Base-by-base conservation (phyloP, 2,113 vertebrate species). In the Rhinolophus sinicus region DNA sequence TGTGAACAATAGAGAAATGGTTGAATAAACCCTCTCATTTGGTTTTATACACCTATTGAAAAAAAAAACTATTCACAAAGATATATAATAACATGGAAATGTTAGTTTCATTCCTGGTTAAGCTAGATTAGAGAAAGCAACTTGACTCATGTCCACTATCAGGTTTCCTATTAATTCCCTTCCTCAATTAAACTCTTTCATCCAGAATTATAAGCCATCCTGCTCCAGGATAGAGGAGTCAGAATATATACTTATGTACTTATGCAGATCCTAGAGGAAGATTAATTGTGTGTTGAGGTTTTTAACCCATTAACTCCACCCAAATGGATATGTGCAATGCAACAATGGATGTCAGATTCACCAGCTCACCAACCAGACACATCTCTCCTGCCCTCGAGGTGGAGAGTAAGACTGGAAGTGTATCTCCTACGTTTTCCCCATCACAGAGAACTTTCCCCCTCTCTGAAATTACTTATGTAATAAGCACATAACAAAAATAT, bases 81-180 rank as follows among this genome's bases (percentile, higher is more conserved):
- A 90, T 86, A 38, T 85, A 22, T 90, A 84, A 87, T 91, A 77
- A 47, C 40, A 62, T 10, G 33, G n/a, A 88, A 13, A 47, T 62
- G 33, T 65, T 18, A 88, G 50, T n/a, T 15, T 50, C 70, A 38
- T 52, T 93, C 52, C 70, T 15, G 3, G 64, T 65, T 88, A 88
- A 88, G 24, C 19, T 69, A 62, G 24, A 88, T 62, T 80, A 58
- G 65, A 84, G 82, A 88, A 91, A 80, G 56, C 56, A 88, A 33
- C 50, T 77, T 90, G 69, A 70, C 26, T 40, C 65, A 35, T 9
- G 47, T 47, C 56, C 38, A 90, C 54, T 78, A 38, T 60, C 38
- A 73, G 28, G 28, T 76, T 95, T 88, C 70, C 64, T 97, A 30
- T 88, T 84, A 88, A 40, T 93, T 87, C 76, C 30, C 44, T 78